These are phyloP conservation scores for Philotrypesis tridentata DNA, from an alignment of 1,140 invertebrate genomes.

Conservation along the genomic window DNA sequence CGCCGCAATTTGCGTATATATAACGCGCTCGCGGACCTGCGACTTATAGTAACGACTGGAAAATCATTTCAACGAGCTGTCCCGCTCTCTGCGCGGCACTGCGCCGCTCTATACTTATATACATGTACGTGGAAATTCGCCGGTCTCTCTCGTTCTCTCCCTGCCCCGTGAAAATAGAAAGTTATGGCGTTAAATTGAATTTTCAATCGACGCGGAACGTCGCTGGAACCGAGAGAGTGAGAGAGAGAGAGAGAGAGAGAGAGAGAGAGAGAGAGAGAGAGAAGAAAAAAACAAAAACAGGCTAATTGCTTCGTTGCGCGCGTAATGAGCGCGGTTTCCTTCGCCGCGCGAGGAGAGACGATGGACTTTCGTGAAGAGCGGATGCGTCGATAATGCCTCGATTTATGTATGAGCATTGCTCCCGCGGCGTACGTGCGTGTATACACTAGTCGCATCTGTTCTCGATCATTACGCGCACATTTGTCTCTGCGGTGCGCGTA, in stretches of 20 bases:
- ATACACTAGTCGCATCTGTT: no score
- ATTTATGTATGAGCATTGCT: no score
- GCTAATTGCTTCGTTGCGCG: background rate
- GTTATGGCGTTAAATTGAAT: background rate
- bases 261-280: no score
- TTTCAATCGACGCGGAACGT: background rate
- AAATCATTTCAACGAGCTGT: background rate
- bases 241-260: no score
- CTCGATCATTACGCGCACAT: background rate
- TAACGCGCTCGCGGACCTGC: background rate
- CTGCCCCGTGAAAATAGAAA: background rate
- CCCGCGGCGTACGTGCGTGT: no score
- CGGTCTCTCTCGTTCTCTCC: background rate
- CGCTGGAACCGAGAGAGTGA: no score
- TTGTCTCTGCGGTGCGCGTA: no score
- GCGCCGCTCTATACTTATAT: no score
- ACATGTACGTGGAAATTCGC: background rate
- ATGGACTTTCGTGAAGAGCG: background rate
- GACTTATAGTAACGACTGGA: background rate
- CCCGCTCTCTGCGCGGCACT: background rate
- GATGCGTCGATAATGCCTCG: background rate
- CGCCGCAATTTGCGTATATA: conserved; percentile 7
- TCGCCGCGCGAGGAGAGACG: no score
- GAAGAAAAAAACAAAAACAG: background rate
- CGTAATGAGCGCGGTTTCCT: background rate